Percentiles rank a stretch among this genome's conserved stretches.
These are phyloP conservation scores for Tenodera sinensis DNA, from an alignment of 2,888 invertebrate species.

Conservation along the genomic window DNA sequence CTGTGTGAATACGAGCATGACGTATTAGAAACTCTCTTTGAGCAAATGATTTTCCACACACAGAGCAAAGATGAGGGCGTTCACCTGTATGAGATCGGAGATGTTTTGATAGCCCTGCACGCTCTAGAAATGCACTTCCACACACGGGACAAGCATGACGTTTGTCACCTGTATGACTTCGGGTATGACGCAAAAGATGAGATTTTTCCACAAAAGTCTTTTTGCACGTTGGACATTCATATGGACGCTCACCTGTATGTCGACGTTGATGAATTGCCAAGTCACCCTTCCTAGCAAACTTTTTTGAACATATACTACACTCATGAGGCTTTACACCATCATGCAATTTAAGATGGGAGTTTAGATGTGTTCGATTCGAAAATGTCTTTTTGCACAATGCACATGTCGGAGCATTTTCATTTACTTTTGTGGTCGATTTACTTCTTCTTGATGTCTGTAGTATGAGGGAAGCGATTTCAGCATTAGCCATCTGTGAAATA, in stretches of 20 bases:
- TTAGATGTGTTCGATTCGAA: constrained; percentile 33
- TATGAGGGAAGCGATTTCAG: not conserved
- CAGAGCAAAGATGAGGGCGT: constrained; percentile 35
- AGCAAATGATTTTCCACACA: constrained; percentile 33
- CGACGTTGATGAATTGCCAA: constrained; percentile 18
- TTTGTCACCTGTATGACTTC: constrained; percentile 56
- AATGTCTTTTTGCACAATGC: constrained; percentile 16
- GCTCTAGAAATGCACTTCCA: constrained; percentile 37
- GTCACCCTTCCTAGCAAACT: constrained; percentile 19
- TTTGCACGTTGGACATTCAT: constrained; percentile 51
- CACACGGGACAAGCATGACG: constrained; percentile 58
- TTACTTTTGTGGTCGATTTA: not conserved
- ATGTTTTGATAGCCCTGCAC: constrained; percentile 30
- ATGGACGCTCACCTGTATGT: constrained; percentile 55
- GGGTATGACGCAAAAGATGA: constrained; percentile 25
- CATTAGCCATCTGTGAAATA: not conserved
- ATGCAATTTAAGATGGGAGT: constrained; percentile 41
- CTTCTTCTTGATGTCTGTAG: not conserved
- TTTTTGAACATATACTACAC: constrained; percentile 39
- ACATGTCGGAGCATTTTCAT: not conserved
- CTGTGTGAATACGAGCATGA: constrained; percentile 47
- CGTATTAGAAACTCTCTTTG: constrained; percentile 41
- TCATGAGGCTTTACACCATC: constrained; percentile 40
- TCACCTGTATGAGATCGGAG: constrained; percentile 35
- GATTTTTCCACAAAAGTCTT: constrained; percentile 33